Percentiles rank a stretch among this genome's conserved stretches.
Evolutionary conservation across 1,140 invertebrate genomes (phyloP).

Genomic region (Tyrophagus putrescentiae): DNA sequence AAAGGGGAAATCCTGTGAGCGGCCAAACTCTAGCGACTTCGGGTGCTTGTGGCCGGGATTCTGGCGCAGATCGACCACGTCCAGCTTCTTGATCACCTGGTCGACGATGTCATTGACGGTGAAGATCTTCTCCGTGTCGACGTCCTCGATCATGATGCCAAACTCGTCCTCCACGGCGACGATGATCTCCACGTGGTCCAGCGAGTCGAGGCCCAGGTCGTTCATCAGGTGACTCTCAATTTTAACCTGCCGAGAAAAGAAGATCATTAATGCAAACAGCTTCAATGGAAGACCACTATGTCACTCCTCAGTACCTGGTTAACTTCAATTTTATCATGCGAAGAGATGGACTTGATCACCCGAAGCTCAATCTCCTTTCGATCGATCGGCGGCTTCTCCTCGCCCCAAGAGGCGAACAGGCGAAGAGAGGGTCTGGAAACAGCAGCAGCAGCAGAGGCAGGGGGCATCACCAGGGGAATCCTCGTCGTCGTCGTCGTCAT

Average conservation of each 20-base stretch:
- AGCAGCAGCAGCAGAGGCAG: too few species aligned
- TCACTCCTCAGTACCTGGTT: not conserved
- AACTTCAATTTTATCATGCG: constrained; percentile 21
- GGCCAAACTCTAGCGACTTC: constrained; percentile 1
- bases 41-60: constrained; percentile 1
- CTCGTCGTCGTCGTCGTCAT: not conserved
- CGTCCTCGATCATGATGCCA: constrained; percentile 94
- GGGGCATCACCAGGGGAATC: too few species aligned
- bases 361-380: constrained; percentile 19
- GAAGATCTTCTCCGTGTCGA: constrained; percentile 71
- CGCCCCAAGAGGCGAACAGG: constrained; percentile 3
- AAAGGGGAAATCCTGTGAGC: too few species aligned
- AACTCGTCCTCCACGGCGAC: constrained; percentile 99
- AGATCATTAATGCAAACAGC: not conserved
- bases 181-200: constrained; percentile 97
- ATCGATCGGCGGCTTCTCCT: not conserved
- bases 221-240: constrained; percentile 88
- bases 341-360: constrained; percentile 9
- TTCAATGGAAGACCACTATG: not conserved
- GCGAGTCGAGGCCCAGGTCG: constrained; percentile 86
- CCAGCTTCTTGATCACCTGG: not conserved
- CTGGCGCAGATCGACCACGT: not conserved
- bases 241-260: constrained; percentile 51
- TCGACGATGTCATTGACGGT: constrained; percentile 8
- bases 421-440: too few species aligned